Base-by-base conservation (phyloP, 2,888 invertebrate genomes). In the Anorthoa munda region DNA sequence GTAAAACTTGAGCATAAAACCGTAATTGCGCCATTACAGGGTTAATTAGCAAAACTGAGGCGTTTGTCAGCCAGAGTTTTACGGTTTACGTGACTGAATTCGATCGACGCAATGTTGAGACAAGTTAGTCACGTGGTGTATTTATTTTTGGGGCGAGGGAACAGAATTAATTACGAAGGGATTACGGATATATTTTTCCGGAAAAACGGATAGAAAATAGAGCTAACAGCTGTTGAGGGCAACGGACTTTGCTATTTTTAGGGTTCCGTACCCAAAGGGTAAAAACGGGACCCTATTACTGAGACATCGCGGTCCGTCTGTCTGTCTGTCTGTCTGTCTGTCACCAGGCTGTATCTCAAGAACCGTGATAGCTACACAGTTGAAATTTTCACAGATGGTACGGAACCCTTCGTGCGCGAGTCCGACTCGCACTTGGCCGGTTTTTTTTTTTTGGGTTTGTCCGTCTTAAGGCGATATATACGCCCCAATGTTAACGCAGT, bases 1-100 rank as follows among this genome's bases (percentile, higher is more conserved):
- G 91, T 95, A 94, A 95, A 95, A 93, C 91, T 91, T 89, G 84
- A 89, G 87, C 93, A 90, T 95, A 92, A 94, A 94, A 92, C 87
- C 88, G 89, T 94, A 93, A 94, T 92, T 85, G 91, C 83, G 91
- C 92, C 91, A 94, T 95, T 95, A 94, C 92, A 90, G 91, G 91
- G 88, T 92, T 95, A 95, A 95, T 95, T 95, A 95, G 94, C 90
- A 85, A 86, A 88, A 88, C 89, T 88, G 89, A 91, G 89, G 88
- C 92, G 92, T 94, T 93, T 94, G 93, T 94, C 94, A 92, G 91
- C 87, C 85, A 82, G 83, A 86, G 89, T 90, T 93, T 93, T 92
- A 93, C 90, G 92, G 89, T 83, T 83, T 90, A 93, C 93, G 93
- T 92, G 93, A 91, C 90, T 86, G 86, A 89, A 90, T 90, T 90